Evolutionary conservation across 2,113 vertebrate species (phyloP).

Genomic region (Pantherophis guttatus): DNA sequence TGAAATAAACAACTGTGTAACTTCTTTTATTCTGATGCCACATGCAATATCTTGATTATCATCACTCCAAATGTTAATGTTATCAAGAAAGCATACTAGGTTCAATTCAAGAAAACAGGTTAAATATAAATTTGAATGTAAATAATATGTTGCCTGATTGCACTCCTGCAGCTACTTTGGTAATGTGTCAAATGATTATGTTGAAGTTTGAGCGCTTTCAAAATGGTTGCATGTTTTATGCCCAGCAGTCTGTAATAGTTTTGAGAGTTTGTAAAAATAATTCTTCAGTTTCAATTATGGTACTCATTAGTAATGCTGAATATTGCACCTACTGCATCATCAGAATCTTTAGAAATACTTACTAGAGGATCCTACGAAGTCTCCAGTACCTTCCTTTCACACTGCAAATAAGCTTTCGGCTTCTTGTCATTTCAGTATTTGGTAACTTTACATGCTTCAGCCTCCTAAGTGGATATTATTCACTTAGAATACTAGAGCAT

Average conservation of each 20-base stretch:
- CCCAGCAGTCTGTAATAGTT: background rate
- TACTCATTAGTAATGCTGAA: background rate
- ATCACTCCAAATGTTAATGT: background rate
- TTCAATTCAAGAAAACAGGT: background rate
- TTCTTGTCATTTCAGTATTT: background rate
- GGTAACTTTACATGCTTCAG: background rate
- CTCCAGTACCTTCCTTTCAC: background rate
- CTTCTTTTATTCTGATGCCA: background rate
- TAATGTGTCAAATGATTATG: background rate
- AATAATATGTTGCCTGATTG: background rate
- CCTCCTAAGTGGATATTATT: background rate
- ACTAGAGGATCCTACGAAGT: background rate
- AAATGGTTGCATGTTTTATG: background rate
- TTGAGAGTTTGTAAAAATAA: background rate
- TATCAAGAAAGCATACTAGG: background rate
- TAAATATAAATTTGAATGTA: constrained; percentile 4
- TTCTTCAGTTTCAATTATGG: background rate
- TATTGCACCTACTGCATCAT: background rate
- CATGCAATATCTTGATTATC: background rate
- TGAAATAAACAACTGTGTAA: background rate
- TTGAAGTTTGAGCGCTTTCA: background rate
- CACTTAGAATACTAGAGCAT: background rate
- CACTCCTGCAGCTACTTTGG: background rate
- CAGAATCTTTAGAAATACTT: background rate
- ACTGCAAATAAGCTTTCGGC: background rate